These are phyloP conservation scores for Cydia pomonella DNA, from an alignment of 1,140 invertebrate species.

Conservation along the genomic window DNA sequence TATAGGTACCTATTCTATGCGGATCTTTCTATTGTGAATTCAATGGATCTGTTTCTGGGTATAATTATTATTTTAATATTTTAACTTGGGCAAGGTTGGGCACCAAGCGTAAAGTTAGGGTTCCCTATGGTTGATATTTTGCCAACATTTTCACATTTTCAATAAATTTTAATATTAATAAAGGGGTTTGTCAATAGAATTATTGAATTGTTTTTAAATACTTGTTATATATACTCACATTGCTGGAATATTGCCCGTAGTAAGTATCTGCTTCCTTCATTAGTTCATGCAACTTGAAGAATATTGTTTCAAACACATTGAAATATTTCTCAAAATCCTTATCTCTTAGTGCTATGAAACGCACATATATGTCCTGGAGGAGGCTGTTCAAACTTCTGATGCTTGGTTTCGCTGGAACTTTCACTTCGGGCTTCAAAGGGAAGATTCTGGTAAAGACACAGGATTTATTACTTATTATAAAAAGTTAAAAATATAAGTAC, in stretches of 20 bases:
- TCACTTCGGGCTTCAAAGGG: slow-evolving; percentile 10
- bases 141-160: too few species aligned
- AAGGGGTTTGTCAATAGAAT: too few species aligned
- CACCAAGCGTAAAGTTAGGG: too few species aligned
- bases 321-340: slow-evolving; percentile 51
- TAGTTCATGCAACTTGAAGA: slow-evolving; percentile 45
- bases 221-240: slow-evolving; percentile 33
- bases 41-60: too few species aligned
- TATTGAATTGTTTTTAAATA: too few species aligned
- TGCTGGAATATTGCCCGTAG: slow-evolving; percentile 52
- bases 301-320: slow-evolving; percentile 50
- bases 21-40: too few species aligned
- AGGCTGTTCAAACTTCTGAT: slow-evolving; percentile 54
- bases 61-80: too few species aligned
- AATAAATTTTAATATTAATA: too few species aligned
- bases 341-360: slow-evolving; percentile 49
- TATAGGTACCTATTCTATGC: too few species aligned
- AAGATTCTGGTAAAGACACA: not conserved
- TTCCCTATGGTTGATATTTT: too few species aligned
- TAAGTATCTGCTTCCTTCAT: slow-evolving; percentile 60
- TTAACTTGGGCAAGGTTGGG: too few species aligned
- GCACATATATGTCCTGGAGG: slow-evolving; percentile 51
- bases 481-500: not conserved
- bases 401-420: slow-evolving; percentile 39
- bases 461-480: not conserved